Conservation (phyloP, 2,888 invertebrate genomes). For the Leptura quadrifasciata region DNA sequence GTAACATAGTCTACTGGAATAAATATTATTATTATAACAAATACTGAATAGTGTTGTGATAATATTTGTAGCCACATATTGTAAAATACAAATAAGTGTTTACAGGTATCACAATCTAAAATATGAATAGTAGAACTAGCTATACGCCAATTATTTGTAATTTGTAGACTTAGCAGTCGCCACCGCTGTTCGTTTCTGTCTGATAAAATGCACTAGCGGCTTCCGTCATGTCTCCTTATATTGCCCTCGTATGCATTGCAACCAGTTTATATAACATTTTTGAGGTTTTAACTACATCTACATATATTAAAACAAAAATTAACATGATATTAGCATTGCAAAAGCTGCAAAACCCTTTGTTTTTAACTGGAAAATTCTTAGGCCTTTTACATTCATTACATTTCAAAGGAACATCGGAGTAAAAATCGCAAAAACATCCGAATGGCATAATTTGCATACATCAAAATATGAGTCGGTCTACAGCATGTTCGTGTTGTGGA, state of each 20-base stretch:
- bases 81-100: too few relatives aligned
- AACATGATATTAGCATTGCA: slow-evolving; percentile 27
- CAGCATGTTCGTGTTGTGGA: slow-evolving; percentile 31
- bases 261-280: not conserved
- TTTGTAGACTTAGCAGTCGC: too few relatives aligned
- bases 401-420: slow-evolving; percentile 22
- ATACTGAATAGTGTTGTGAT: too few relatives aligned
- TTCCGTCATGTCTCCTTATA: not conserved
- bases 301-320: slow-evolving; percentile 6
- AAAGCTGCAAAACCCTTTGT: slow-evolving; percentile 15
- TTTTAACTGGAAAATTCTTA: slow-evolving; percentile 19
- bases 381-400: slow-evolving; percentile 19
- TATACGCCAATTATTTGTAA: too few relatives aligned
- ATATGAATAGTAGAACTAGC: too few relatives aligned
- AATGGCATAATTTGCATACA: slow-evolving; percentile 43
- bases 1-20: too few relatives aligned
- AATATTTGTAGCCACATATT: too few relatives aligned
- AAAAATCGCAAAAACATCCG: slow-evolving; percentile 37
- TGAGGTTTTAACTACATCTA: slow-evolving; percentile 3
- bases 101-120: too few relatives aligned
- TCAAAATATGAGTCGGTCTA: slow-evolving; percentile 39
- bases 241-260: not conserved
- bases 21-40: too few relatives aligned
- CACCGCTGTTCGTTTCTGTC: too few relatives aligned
- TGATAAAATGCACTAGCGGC: too few relatives aligned